Conservation (phyloP, 2,113 vertebrate genomes). For the Danionella cerebrum region DNA sequence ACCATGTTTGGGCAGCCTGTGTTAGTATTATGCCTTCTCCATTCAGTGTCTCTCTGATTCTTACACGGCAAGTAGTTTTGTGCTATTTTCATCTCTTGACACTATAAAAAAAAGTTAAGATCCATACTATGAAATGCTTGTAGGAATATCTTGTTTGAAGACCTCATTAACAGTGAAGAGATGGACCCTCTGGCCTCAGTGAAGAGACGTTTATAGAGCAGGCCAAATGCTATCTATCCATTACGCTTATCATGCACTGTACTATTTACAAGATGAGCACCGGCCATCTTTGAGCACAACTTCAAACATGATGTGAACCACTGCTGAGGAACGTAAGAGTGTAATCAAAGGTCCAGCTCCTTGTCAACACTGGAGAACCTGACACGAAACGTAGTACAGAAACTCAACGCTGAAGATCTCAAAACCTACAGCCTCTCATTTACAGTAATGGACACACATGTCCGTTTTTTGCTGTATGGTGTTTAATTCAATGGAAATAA, state of each 20-base stretch:
- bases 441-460: no score
- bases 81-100: no score
- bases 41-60: no score
- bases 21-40: no score
- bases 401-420: conserved; percentile 1
- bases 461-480: no score
- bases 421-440: neutral
- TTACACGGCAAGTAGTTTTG: no score
- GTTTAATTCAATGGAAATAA: no score
- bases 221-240: conserved; percentile 21
- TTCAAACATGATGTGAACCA: conserved; percentile 33
- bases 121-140: no score
- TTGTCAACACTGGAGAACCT: conserved; percentile 32
- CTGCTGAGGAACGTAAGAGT: conserved; percentile 17
- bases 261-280: conserved; percentile 25
- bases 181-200: neutral
- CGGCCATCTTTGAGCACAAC: conserved; percentile 33
- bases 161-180: conserved; percentile 21
- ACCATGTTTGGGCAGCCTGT: no score
- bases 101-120: no score
- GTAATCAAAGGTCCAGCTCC: conserved; percentile 9
- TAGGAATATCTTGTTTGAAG: no score
- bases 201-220: conserved; percentile 20
- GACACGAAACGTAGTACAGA: conserved; percentile 37
- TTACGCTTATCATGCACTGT: conserved; percentile 28